These are phyloP conservation scores for Mallateleia sp. DNA, from an alignment of 2,888 invertebrate species.

Conservation along the genomic window DNA sequence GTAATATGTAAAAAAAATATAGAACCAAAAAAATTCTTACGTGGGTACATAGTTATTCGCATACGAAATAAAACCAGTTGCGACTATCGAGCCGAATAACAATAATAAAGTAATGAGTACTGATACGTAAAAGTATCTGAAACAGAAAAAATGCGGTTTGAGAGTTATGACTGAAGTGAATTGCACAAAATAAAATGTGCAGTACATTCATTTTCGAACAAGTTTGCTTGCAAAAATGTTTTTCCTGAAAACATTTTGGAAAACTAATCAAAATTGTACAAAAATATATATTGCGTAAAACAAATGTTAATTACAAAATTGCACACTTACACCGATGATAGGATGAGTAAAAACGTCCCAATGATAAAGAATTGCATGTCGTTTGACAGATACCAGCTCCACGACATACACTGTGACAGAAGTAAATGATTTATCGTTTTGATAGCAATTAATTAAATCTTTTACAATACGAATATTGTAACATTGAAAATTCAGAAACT, in stretches of 20 bases:
- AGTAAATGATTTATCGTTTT: conserved; percentile 11
- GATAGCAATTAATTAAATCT: background rate
- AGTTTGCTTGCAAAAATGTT: no score
- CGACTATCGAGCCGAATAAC: conserved; percentile 85
- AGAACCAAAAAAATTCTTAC: conserved; percentile 88
- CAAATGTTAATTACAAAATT: conserved; percentile 10
- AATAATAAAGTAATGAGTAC: conserved; percentile 83
- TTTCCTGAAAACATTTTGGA: no score
- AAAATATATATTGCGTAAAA: no score
- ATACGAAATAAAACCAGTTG: conserved; percentile 89
- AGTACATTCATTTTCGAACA: no score
- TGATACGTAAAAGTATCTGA: conserved; percentile 88
- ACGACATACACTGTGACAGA: conserved; percentile 89
- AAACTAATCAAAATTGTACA: no score
- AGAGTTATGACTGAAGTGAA: no score
- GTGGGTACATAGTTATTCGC: conserved; percentile 88
- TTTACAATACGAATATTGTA: no score
- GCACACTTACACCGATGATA: conserved; percentile 89
- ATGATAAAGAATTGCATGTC: conserved; percentile 90
- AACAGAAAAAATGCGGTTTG: conserved; percentile 81
- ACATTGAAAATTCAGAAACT: no score
- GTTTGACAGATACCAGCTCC: conserved; percentile 90
- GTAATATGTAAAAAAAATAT: no score
- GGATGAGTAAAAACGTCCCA: conserved; percentile 87
- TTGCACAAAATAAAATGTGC: no score